Percentiles rank a stretch among this genome's conserved stretches.
Conservation (phyloP, 2,888 invertebrate genomes). For the Brachynemurus nebulosus region DNA sequence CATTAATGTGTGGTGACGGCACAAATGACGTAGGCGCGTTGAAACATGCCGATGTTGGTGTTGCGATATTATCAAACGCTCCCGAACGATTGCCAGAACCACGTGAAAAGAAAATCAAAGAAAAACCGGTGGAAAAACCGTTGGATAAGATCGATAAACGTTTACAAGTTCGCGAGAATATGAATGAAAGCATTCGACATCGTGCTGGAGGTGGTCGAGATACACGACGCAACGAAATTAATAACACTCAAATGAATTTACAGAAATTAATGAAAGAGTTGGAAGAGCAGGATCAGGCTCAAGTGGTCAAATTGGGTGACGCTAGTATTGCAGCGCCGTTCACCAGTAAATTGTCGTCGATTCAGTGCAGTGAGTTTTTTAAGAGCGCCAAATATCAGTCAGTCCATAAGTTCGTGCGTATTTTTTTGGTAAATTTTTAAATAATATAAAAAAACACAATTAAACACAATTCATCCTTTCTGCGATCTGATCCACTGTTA, state of each 20-base stretch:
- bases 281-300: slow-evolving; percentile 74
- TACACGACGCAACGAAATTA: slow-evolving; percentile 20
- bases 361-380: slow-evolving; percentile 70
- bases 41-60: slow-evolving; percentile 96
- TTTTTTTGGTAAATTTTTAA: too few species aligned
- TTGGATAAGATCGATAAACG: slow-evolving; percentile 20
- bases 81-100: slow-evolving; percentile 41
- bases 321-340: slow-evolving; percentile 99
- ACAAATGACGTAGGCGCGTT: slow-evolving; percentile 99
- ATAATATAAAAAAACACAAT: too few species aligned
- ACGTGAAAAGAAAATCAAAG: slow-evolving; percentile 23
- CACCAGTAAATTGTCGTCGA: slow-evolving; percentile 92
- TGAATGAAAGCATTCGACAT: slow-evolving; percentile 13
- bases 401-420: too few species aligned
- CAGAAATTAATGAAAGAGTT: slow-evolving; percentile 69
- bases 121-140: slow-evolving; percentile 17
- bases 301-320: slow-evolving; percentile 91
- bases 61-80: slow-evolving; percentile 76
- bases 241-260: slow-evolving; percentile 31
- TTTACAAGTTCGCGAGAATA: slow-evolving; percentile 17
- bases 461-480: too few species aligned
- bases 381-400: too few species aligned
- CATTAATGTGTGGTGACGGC: slow-evolving; percentile 99
- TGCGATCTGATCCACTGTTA: too few species aligned
- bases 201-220: slow-evolving; percentile 19